Percentiles rank a stretch among this genome's conserved stretches.
Evolutionary conservation across 2,797 vertebrate genomes (phyloP).

Genomic region (Pelochelys cantorii): DNA sequence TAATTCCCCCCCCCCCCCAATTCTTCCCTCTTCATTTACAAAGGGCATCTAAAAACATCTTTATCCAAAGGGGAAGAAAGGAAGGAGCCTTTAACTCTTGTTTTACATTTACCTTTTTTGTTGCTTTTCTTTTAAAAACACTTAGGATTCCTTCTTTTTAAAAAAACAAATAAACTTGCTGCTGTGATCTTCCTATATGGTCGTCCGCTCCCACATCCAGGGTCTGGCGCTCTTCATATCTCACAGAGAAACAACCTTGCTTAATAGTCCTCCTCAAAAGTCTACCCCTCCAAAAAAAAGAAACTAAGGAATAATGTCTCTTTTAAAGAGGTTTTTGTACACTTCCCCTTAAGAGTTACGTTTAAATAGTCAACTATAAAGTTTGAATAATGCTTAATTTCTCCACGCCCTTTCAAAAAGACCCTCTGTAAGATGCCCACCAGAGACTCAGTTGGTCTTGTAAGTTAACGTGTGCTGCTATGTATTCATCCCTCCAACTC

Average conservation of each 20-base stretch:
- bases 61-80: neutral
- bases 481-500: neutral
- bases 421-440: neutral
- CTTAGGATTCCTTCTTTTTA: neutral
- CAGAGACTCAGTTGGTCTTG: fast-evolving
- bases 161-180: neutral
- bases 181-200: neutral
- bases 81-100: constrained; percentile 19
- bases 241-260: neutral
- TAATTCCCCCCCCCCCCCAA: constrained; percentile 17
- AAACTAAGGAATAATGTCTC: neutral
- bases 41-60: constrained; percentile 33
- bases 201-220: neutral
- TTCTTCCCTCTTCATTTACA: constrained; percentile 31
- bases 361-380: fast-evolving
- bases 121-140: neutral
- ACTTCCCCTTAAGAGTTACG: fast-evolving
- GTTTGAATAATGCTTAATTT: neutral
- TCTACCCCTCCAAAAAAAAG: neutral
- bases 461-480: fast-evolving
- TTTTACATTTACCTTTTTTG: neutral
- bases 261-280: neutral
- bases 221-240: neutral
- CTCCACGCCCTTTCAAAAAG: neutral
- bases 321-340: fast-evolving